Conservation (phyloP, 2,113 vertebrate species). For the Syngnathoides biaculeatus region DNA sequence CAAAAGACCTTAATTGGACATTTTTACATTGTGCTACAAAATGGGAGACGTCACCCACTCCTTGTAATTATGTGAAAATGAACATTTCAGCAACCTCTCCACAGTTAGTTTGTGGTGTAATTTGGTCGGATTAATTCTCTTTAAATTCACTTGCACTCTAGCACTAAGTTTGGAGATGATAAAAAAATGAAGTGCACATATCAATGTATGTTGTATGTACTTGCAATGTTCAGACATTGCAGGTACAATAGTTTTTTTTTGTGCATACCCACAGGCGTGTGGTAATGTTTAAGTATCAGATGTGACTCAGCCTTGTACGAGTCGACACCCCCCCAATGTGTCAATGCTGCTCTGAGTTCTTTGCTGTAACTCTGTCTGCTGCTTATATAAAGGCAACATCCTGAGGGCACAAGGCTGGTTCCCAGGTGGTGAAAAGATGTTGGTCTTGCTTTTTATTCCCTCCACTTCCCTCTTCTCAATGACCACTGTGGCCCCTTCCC, state of each 20-base stretch:
- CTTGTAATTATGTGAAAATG: background rate
- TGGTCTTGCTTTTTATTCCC: constrained; percentile 29
- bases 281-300: background rate
- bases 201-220: too few species aligned
- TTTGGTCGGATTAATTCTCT: too few species aligned
- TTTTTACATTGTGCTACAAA: background rate
- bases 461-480: constrained; percentile 6
- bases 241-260: background rate
- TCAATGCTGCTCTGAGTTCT: background rate
- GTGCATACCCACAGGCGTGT: constrained; percentile 9
- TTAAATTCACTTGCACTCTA: too few species aligned
- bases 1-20: background rate
- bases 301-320: constrained; percentile 5
- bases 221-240: background rate
- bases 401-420: constrained; percentile 28
- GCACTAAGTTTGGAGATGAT: too few species aligned
- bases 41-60: background rate
- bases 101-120: too few species aligned
- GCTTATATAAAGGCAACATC: constrained; percentile 60
- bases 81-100: background rate
- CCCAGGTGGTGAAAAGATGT: constrained; percentile 69
- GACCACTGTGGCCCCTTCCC: constrained; percentile 6
- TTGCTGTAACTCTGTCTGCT: constrained; percentile 28
- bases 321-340: background rate
- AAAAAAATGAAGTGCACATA: too few species aligned